Evolutionary conservation across 2,113 vertebrate genomes (phyloP).

Genomic region (Lipotes vexillifer): DNA sequence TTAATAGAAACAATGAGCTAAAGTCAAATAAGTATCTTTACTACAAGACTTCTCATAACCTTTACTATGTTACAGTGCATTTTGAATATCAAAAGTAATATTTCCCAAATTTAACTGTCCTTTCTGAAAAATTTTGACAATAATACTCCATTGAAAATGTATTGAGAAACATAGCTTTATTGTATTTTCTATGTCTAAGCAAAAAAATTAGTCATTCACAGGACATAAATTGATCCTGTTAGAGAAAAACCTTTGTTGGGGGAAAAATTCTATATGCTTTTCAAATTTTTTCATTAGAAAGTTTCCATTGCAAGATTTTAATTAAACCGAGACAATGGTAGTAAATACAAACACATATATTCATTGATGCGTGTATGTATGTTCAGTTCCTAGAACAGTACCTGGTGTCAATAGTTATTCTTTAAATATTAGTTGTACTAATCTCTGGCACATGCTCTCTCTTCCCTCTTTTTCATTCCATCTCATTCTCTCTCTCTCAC

Average conservation of each 20-base stretch:
- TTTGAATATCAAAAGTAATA: background rate
- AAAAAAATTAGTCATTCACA: background rate
- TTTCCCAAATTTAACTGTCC: background rate
- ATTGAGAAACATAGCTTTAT: background rate
- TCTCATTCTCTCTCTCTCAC: background rate
- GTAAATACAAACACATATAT: background rate
- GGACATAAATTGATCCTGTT: background rate
- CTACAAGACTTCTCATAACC: background rate
- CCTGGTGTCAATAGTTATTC: background rate
- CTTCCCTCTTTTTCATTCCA: background rate
- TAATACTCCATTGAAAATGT: background rate
- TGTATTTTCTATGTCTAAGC: background rate
- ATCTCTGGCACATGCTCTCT: background rate
- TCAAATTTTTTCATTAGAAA: background rate
- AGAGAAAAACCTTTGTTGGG: background rate
- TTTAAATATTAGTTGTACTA: background rate
- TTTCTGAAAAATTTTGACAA: background rate
- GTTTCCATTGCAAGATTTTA: background rate
- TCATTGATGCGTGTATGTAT: background rate
- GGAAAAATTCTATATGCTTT: background rate
- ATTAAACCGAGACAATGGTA: background rate
- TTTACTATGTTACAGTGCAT: background rate
- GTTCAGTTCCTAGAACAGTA: background rate
- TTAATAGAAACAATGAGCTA: background rate
- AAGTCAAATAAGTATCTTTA: background rate